phyloP scores from a whole-genome alignment of 2,888 invertebrate genomes.

The Megalurothrips usitatus region DNA sequence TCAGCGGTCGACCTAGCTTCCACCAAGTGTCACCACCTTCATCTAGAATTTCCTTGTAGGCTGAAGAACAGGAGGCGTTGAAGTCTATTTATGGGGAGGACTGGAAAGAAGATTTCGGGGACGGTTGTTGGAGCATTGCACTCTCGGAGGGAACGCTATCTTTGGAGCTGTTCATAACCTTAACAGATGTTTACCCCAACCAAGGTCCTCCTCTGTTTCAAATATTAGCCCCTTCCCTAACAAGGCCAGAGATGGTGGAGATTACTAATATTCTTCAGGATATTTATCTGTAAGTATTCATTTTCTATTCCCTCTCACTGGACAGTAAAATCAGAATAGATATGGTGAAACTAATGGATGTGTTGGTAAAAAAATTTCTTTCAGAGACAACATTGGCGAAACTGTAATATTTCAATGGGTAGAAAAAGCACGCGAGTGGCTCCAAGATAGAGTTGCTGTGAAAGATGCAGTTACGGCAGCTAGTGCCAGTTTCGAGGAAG shows the following conservation, averaged over 20 bases:
- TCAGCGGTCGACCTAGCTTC: too few species aligned
- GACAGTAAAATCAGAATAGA: neutral
- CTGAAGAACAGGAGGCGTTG: conserved; percentile 68
- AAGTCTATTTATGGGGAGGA: conserved; percentile 67
- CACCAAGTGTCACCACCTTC: too few species aligned
- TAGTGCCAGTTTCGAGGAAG: neutral
- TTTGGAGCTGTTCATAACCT: conserved; percentile 58
- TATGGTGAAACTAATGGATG: neutral
- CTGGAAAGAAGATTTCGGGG: conserved; percentile 58
- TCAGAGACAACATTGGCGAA: conserved; percentile 64
- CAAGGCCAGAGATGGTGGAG: conserved; percentile 54
- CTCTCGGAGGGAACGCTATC: conserved; percentile 51
- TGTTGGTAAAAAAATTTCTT: conserved; percentile 35
- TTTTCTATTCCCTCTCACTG: conserved; percentile 6
- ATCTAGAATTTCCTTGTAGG: conserved; percentile 43
- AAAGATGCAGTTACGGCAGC: conserved; percentile 29
- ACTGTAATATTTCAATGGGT: conserved; percentile 71
- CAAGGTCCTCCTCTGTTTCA: conserved; percentile 62
- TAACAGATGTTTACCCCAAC: conserved; percentile 62
- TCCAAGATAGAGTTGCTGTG: conserved; percentile 40
- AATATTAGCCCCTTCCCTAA: conserved; percentile 67
- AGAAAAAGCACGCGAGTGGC: conserved; percentile 63
- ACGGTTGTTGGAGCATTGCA: conserved; percentile 57
- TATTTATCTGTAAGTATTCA: conserved; percentile 60
- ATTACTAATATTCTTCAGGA: conserved; percentile 57